A percentile compares a stretch with the other conserved stretches of the same genome.
These are phyloP conservation scores for Cotesia chilonis DNA, from an alignment of 1,140 invertebrate species.

Conservation along the genomic window DNA sequence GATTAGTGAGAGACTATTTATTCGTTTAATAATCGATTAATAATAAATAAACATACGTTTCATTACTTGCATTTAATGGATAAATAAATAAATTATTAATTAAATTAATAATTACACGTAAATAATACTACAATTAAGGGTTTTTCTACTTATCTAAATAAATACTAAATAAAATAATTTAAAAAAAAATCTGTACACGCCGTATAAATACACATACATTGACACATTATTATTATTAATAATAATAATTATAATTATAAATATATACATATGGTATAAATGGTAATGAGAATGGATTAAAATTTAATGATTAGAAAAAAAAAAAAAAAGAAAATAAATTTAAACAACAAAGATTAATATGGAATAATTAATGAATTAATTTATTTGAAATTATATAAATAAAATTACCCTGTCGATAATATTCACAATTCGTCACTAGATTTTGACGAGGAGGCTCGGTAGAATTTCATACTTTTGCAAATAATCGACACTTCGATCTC, in stretches of 20 bases:
- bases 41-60: conserved; percentile 39
- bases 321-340: conserved; percentile 8
- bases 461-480: conserved; percentile 67
- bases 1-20: conserved; percentile 41
- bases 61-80: conserved; percentile 48
- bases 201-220: conserved; percentile 41
- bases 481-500: conserved; percentile 59
- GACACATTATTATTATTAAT: conserved; percentile 29
- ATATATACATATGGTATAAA: conserved; percentile 45
- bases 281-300: conserved; percentile 41
- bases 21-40: conserved; percentile 44
- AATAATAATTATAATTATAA: conserved; percentile 27
- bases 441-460: conserved; percentile 51
- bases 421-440: conserved; percentile 56
- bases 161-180: conserved; percentile 18
- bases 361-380: conserved; percentile 29
- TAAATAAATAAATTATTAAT: conserved; percentile 24
- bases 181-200: conserved; percentile 36
- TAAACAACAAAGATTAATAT: conserved; percentile 22
- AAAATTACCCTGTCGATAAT: conserved; percentile 46
- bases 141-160: conserved; percentile 63
- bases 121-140: conserved; percentile 44
- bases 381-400: conserved; percentile 40
- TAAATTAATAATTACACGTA: conserved; percentile 40
- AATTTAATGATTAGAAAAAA: conserved; percentile 45